Conservation (phyloP, 2,888 invertebrate genomes). For the Amphipoea lucens region DNA sequence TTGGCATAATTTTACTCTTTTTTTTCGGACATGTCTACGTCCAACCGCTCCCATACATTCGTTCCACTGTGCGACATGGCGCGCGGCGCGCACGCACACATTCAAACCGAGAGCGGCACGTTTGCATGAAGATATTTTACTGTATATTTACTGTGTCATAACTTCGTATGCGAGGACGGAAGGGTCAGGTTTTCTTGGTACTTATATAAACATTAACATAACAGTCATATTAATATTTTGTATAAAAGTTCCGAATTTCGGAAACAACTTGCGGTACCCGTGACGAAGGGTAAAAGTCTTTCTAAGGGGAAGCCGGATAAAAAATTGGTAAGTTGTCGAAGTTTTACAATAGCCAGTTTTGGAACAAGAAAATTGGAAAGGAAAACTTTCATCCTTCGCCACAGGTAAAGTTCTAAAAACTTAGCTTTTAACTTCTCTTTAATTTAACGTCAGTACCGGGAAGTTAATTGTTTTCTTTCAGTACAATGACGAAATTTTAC, state of each 20-base stretch:
- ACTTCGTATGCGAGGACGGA: constrained; percentile 7
- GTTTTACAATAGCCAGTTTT: constrained; percentile 18
- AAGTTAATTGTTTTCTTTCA: constrained; percentile 3
- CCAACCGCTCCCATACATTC: too few relatives aligned
- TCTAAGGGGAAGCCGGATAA: background rate
- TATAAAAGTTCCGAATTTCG: constrained; percentile 10
- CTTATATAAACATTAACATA: background rate
- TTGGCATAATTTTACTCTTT: too few relatives aligned
- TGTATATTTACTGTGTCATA: background rate
- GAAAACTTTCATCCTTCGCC: constrained; percentile 15
- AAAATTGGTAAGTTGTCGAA: background rate
- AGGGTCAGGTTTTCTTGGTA: background rate
- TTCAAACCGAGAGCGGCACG: too few relatives aligned
- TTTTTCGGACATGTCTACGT: too few relatives aligned
- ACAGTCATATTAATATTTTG: background rate
- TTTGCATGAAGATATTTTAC: too few relatives aligned
- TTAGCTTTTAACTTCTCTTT: constrained; percentile 18
- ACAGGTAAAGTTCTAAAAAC: constrained; percentile 7
- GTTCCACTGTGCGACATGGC: too few relatives aligned
- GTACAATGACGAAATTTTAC: constrained; percentile 27
- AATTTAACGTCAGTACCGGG: constrained; percentile 35
- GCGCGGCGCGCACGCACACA: too few relatives aligned
- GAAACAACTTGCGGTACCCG: constrained; percentile 15
- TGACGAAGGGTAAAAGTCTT: constrained; percentile 6
- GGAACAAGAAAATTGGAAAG: constrained; percentile 2